These are phyloP conservation scores for Sinella curviseta DNA, from an alignment of 1,140 invertebrate genomes.

Conservation along the genomic window DNA sequence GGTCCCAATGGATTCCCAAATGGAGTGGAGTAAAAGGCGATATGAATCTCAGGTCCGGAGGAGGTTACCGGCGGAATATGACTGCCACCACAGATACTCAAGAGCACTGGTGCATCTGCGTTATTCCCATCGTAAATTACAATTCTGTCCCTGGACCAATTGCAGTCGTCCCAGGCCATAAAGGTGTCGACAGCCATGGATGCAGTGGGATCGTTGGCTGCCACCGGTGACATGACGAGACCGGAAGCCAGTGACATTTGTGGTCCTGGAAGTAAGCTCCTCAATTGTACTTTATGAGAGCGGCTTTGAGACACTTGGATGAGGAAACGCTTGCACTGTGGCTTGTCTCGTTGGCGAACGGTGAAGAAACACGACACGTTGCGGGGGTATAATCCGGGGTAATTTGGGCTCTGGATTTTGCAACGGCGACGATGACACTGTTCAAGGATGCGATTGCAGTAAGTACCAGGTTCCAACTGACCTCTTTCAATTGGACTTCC, in stretches of 20 bases:
- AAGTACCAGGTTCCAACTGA: constrained; percentile 81
- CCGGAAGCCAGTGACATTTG: constrained; percentile 49
- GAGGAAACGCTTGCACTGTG: constrained; percentile 77
- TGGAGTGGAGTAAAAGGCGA: constrained; percentile 65
- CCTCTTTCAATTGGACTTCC: constrained; percentile 61
- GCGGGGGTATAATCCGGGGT: constrained; percentile 83
- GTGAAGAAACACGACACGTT: constrained; percentile 87
- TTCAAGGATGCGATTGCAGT: constrained; percentile 84
- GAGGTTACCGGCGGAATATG: constrained; percentile 48
- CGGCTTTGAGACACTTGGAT: constrained; percentile 71
- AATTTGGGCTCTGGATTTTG: constrained; percentile 85
- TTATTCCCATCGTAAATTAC: constrained; percentile 88
- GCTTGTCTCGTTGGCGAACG: constrained; percentile 77
- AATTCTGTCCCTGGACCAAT: constrained; percentile 79
- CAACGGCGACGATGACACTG: constrained; percentile 83
- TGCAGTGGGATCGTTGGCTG: background rate
- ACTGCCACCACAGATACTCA: constrained; percentile 77
- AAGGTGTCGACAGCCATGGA: constrained; percentile 55
- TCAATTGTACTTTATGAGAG: constrained; percentile 72
- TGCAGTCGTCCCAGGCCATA: constrained; percentile 77
- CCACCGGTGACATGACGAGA: constrained; percentile 1
- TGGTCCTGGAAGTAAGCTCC: constrained; percentile 72
- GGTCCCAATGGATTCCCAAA: constrained; percentile 68
- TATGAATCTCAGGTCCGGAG: constrained; percentile 72
- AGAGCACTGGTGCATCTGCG: constrained; percentile 79